phyloP scores from a whole-genome alignment of 2,888 invertebrate species.

The Drosophila melanocephala region DNA sequence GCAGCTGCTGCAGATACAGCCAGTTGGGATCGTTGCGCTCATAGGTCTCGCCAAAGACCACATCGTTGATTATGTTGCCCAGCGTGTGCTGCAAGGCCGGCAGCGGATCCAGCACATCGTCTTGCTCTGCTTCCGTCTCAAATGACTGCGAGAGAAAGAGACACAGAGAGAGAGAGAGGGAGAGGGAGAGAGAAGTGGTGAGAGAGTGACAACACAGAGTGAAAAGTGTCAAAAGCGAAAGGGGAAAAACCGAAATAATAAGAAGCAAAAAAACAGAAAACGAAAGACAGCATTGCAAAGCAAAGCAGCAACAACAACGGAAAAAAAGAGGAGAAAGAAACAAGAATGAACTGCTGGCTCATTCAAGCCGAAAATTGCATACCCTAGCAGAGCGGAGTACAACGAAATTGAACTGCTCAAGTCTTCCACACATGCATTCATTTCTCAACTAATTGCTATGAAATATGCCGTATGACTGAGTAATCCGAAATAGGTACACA shows the following conservation, averaged over 20 bases:
- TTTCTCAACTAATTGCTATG: neutral
- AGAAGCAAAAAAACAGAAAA: neutral
- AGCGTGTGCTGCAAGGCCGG: slow-evolving; percentile 87
- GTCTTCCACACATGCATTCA: neutral
- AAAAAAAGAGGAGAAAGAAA: slow-evolving; percentile 16
- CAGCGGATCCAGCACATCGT: slow-evolving; percentile 83
- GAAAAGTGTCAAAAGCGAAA: slow-evolving; percentile 51
- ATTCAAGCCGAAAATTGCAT: neutral
- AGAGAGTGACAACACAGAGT: slow-evolving; percentile 10
- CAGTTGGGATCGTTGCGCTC: slow-evolving; percentile 90
- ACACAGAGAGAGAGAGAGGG: neutral
- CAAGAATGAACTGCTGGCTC: neutral
- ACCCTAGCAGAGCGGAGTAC: neutral
- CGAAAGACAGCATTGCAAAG: slow-evolving; percentile 17
- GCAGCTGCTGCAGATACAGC: slow-evolving; percentile 91
- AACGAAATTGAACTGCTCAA: neutral
- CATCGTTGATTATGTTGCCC: slow-evolving; percentile 91
- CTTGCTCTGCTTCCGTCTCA: slow-evolving; percentile 64
- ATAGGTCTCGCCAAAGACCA: slow-evolving; percentile 92
- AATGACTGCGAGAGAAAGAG: slow-evolving; percentile 45
- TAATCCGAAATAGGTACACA: neutral
- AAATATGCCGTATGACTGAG: neutral
- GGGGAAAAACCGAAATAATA: slow-evolving; percentile 25
- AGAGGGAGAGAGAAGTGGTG: neutral
- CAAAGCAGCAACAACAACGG: slow-evolving; percentile 22